Conservation (phyloP, 1,140 invertebrate genomes). For the Cydia strobilella region DNA sequence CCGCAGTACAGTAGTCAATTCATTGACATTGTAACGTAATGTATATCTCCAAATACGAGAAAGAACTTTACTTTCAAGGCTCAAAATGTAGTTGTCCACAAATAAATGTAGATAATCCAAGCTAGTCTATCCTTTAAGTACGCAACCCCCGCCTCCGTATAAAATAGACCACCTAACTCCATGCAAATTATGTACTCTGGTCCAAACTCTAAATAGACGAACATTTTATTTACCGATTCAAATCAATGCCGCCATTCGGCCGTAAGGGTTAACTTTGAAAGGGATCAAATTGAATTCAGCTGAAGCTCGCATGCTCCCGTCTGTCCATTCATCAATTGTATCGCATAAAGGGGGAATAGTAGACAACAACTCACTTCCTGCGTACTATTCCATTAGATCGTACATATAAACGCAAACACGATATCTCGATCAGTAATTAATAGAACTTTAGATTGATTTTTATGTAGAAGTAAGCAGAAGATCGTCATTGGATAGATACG, state of each 20-base stretch:
- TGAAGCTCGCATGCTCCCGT: constrained; percentile 68
- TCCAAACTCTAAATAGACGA: constrained; percentile 31
- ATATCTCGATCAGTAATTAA: background rate
- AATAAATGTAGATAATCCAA: no score
- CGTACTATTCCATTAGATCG: constrained; percentile 32
- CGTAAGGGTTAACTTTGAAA: constrained; percentile 67
- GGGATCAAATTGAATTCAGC: constrained; percentile 72
- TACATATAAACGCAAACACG: background rate
- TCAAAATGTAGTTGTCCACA: no score
- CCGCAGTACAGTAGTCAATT: constrained; percentile 19
- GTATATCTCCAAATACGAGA: constrained; percentile 22
- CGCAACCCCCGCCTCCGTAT: no score
- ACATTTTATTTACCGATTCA: constrained; percentile 68
- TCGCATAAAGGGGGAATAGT: constrained; percentile 64
- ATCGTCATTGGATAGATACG: no score
- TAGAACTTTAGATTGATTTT: no score
- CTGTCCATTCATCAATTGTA: constrained; percentile 71
- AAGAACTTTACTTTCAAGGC: no score
- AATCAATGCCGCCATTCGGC: constrained; percentile 64
- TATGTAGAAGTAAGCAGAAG: no score
- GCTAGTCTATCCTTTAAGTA: no score
- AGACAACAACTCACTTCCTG: constrained; percentile 66
- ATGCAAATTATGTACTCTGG: constrained; percentile 3
- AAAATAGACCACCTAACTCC: constrained; percentile 18
- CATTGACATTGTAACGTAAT: no score